These are phyloP conservation scores for Autographa gamma DNA, from an alignment of 2,888 invertebrate genomes.

Conservation along the genomic window DNA sequence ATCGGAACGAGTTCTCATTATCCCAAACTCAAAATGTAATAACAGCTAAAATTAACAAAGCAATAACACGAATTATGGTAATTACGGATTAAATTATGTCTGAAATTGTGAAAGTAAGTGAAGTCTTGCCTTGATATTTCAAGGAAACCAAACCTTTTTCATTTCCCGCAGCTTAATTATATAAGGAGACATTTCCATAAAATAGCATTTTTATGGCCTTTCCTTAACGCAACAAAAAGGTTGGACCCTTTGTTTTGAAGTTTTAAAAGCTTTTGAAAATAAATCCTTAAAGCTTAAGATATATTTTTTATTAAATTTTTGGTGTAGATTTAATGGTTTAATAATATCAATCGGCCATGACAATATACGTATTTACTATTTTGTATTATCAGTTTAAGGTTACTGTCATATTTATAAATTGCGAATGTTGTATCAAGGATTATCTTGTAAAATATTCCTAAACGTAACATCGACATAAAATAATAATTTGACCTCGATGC, in stretches of 20 bases:
- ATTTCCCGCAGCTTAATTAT: constrained; percentile 10
- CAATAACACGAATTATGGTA: background rate
- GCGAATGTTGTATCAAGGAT: constrained; percentile 16
- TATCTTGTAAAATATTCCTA: constrained; percentile 24
- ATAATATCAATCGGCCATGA: background rate
- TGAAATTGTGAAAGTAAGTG: constrained; percentile 11
- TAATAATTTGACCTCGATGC: constrained; percentile 24
- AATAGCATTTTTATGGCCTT: constrained; percentile 14
- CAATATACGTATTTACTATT: background rate
- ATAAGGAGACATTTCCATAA: constrained; percentile 7
- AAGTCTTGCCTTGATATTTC: background rate
- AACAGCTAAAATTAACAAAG: constrained; percentile 9
- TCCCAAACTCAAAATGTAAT: background rate
- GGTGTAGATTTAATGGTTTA: background rate
- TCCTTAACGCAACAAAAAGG: constrained; percentile 17
- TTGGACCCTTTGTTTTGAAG: constrained; percentile 21
- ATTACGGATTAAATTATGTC: constrained; percentile 2
- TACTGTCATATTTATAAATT: constrained; percentile 20
- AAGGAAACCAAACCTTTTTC: background rate
- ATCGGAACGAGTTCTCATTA: background rate
- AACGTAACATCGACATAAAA: constrained; percentile 21
- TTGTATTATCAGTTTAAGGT: constrained; percentile 22
- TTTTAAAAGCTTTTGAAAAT: background rate
- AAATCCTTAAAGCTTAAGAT: background rate
- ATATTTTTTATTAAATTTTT: background rate